A percentile compares a stretch with the other conserved stretches of the same genome.
Conservation (phyloP, 2,888 invertebrate species). For the Pandemis heparana region DNA sequence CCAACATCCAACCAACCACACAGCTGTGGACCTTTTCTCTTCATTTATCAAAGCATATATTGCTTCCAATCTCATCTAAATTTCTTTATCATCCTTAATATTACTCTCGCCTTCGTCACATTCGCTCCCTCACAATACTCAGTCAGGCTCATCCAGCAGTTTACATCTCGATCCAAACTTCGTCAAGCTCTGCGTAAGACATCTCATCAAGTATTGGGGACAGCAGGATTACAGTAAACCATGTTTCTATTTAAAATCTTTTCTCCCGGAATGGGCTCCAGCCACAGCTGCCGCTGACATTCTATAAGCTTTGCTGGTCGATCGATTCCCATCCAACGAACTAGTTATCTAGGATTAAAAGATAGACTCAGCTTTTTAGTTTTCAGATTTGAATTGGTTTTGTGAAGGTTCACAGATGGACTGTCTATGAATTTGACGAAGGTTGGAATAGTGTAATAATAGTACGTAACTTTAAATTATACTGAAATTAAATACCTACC, state of each 20-base stretch:
- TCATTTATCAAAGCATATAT: too few relatives aligned
- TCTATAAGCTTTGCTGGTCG: constrained; percentile 54
- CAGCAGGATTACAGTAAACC: constrained; percentile 70
- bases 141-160: constrained; percentile 46
- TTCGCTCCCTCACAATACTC: background rate
- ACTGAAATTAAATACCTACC: too few relatives aligned
- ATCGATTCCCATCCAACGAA: constrained; percentile 34
- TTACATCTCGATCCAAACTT: constrained; percentile 49
- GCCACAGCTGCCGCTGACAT: constrained; percentile 67
- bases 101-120: background rate
- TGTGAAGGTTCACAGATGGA: too few relatives aligned
- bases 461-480: too few relatives aligned
- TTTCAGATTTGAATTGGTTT: background rate
- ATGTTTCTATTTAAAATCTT: constrained; percentile 76
- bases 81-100: background rate
- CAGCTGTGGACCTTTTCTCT: too few relatives aligned
- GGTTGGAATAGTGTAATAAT: too few relatives aligned
- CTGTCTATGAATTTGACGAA: too few relatives aligned
- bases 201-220: constrained; percentile 64
- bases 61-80: too few relatives aligned
- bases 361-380: constrained; percentile 17
- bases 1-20: too few relatives aligned
- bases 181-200: constrained; percentile 61
- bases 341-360: constrained; percentile 34
- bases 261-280: constrained; percentile 46